Base-by-base conservation (phyloP, 2,888 invertebrate species). In the Apodemia zela region DNA sequence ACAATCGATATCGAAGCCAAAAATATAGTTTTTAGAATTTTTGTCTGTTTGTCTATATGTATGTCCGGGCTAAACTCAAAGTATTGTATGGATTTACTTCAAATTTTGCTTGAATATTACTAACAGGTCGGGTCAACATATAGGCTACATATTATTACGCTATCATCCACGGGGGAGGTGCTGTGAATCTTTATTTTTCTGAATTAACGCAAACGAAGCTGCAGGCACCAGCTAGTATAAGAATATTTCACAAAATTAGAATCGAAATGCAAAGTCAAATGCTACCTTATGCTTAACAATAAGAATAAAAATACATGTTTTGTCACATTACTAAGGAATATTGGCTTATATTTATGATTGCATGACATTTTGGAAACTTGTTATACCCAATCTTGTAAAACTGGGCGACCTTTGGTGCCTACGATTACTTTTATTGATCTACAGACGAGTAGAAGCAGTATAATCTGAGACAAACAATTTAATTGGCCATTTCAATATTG, bases 301-400 rank as follows among this genome's bases (percentile, higher is more conserved):
- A 42, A 15, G n/a, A 15, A 42, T 15, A 51, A 54, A 51, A 25
- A 54, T 25, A 13, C 54, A 25, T 54, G 57, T 66, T 62, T 38
- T 47, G 42, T 59, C 25, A 63, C 51, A 73, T 75, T 79, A 72
- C 75, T 74, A 82, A 75, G 75, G 80, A 77, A 73, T 65, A 82
- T 79, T 63, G 65, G 63, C 51, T 66, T 59, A 63, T 72, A 57
- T 73, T 72, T 71, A 72, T 68, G 71, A 71, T 69, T 67, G 68
- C 73, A 72, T 85, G 89, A 86, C 89, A 89, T 89, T 89, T 84
- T 61, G 72, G 73, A 77, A 88, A 88, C 89, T 76, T 65, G 89
- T 87, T 84, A 69, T 75, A 67, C 75, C 78, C 75, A 79, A 76
- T 82, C 82, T 75, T 78, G 80, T 78, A 74, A 73, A 79, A 84